Evolutionary conservation across 2,888 invertebrate species (phyloP).

Genomic region (Axea sp.): DNA sequence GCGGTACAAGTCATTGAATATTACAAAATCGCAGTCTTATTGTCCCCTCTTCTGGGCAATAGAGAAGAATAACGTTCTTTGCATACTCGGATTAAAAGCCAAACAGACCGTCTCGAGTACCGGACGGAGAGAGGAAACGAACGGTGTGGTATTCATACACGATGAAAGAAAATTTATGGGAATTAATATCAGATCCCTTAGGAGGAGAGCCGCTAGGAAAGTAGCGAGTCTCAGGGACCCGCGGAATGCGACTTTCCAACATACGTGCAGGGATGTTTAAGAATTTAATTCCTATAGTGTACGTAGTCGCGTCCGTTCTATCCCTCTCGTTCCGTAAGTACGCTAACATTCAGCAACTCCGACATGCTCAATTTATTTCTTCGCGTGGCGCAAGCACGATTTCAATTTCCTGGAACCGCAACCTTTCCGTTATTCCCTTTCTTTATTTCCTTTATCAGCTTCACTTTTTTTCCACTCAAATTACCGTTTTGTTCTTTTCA

Average conservation of each 20-base stretch:
- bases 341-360: slow-evolving; percentile 48
- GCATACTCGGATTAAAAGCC: slow-evolving; percentile 78
- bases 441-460: background rate
- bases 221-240: slow-evolving; percentile 70
- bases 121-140: slow-evolving; percentile 49
- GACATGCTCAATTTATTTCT: slow-evolving; percentile 80
- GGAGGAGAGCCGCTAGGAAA: slow-evolving; percentile 62
- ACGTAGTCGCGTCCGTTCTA: slow-evolving; percentile 39
- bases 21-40: slow-evolving; percentile 55
- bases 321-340: slow-evolving; percentile 78
- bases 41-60: slow-evolving; percentile 41
- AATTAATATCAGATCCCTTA: slow-evolving; percentile 79
- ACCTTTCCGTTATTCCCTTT: slow-evolving; percentile 12
- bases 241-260: slow-evolving; percentile 78
- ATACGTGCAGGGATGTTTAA: slow-evolving; percentile 78
- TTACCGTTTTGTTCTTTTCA: slow-evolving; percentile 22
- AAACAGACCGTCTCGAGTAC: slow-evolving; percentile 69
- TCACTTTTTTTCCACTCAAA: slow-evolving; percentile 6
- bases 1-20: slow-evolving; percentile 58
- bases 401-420: slow-evolving; percentile 61
- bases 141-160: slow-evolving; percentile 68
- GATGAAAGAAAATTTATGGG: slow-evolving; percentile 80
- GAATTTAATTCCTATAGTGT: slow-evolving; percentile 78
- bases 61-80: slow-evolving; percentile 76
- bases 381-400: slow-evolving; percentile 67